Conservation (phyloP, 2,113 vertebrate genomes). For the Anguilla japonica region DNA sequence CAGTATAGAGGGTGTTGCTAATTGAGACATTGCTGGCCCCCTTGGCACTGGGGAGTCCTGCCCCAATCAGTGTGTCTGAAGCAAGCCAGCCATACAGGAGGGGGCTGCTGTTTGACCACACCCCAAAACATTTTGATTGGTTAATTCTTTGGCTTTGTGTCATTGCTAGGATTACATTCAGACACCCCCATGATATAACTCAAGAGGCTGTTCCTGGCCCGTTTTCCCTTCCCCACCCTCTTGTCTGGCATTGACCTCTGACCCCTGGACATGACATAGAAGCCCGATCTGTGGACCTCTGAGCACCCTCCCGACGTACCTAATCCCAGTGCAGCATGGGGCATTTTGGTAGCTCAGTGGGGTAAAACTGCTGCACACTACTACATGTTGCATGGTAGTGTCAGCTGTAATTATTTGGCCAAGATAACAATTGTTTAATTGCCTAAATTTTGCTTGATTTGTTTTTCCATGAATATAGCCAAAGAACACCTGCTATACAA, state of each 20-base stretch:
- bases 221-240: not conserved
- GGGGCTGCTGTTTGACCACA: slow-evolving; percentile 67
- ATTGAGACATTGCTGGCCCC: slow-evolving; percentile 59
- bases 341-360: slow-evolving; percentile 1
- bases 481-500: slow-evolving; percentile 68
- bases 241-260: not conserved
- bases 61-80: slow-evolving; percentile 35
- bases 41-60: slow-evolving; percentile 42
- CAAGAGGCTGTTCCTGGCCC: not conserved
- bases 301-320: slow-evolving; percentile 35
- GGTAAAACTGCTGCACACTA: not conserved
- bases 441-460: not conserved
- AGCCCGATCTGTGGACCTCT: not conserved
- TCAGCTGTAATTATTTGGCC: slow-evolving; percentile 36
- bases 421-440: slow-evolving; percentile 29
- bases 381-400: not conserved
- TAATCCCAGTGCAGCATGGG: slow-evolving; percentile 4
- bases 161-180: slow-evolving; percentile 47
- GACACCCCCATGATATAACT: slow-evolving; percentile 32
- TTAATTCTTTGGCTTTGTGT: slow-evolving; percentile 70
- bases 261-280: slow-evolving; percentile 39
- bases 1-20: slow-evolving; percentile 58
- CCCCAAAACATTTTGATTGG: slow-evolving; percentile 66
- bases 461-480: slow-evolving; percentile 44
- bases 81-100: slow-evolving; percentile 65